Evolutionary conservation across 2,888 invertebrate species (phyloP).

Genomic region (Apodemia mormo): DNA sequence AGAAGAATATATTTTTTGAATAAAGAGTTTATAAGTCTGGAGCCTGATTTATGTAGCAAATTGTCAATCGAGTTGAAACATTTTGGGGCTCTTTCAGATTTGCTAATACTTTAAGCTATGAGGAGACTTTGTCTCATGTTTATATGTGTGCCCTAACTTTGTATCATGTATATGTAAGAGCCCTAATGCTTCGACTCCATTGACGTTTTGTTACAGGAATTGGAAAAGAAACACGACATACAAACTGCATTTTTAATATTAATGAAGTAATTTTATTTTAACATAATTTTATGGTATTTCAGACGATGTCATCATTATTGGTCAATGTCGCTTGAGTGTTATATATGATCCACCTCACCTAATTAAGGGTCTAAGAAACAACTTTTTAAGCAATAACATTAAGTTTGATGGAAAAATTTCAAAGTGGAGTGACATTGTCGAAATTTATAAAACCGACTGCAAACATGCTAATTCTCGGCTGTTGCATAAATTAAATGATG

Average conservation of each 20-base stretch:
- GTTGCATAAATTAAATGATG: conserved; percentile 29
- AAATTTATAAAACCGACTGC: conserved; percentile 34
- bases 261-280: neutral
- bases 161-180: no score
- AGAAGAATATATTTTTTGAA: no score
- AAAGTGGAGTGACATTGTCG: conserved; percentile 30
- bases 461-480: conserved; percentile 25
- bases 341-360: neutral
- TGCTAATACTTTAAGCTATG: no score
- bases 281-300: neutral
- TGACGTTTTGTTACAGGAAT: no score
- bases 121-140: no score
- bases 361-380: conserved; percentile 8
- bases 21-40: no score
- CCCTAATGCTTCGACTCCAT: no score
- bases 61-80: no score
- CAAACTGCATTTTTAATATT: neutral
- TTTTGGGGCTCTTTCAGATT: no score
- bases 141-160: no score
- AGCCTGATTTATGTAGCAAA: no score
- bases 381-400: neutral
- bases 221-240: neutral
- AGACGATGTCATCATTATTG: conserved; percentile 5
- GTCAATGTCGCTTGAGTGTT: neutral
- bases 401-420: neutral